Base-by-base conservation (phyloP, 2,888 invertebrate species). In the Crossocerus cetratus region DNA sequence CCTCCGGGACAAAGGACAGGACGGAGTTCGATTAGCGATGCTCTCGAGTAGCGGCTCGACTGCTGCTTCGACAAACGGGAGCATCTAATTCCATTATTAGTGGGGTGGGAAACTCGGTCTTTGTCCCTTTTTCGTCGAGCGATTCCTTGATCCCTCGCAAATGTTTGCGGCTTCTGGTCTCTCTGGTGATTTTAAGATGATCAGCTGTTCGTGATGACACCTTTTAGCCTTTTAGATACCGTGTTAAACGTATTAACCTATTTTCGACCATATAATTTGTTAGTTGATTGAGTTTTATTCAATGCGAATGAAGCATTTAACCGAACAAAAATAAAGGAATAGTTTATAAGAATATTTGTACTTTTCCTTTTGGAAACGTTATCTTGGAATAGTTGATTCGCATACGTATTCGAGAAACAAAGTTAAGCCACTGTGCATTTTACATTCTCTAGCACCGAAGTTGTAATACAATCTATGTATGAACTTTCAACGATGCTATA, bases 31-130 rank as follows among this genome's bases (percentile, higher is more conserved):
- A 49, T 49, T 49, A 49, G n/a, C 49, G 14, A 5, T 49, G 16
- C 49, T 16, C 49, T 16, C 49, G 14, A 5, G 4, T 49, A 4
- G n/a, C 16, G 16, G n/a, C 3, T n/a, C 49, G 14, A 16, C 16
- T 49, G 14, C 49, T n/a, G 49, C 49, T 13, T 49, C 49, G 2
- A 16, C 49, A 16, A 49, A 32, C 49, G 14, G 16, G 3, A 49
- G 16, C 16, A 49, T 49, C 49, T 49, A 49, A 49, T 49, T 49
- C 49, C 49, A 49, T 49, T 49, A 49, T 49, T 49, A 49, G 14
- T 16, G 14, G 14, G 4, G 49, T 14, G 14, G 49, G n/a, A 14
- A 49, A 49, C 8, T 49, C 8, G 16, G 49, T 14, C 49, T 49
- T 49, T 49, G 49, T 49, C 4, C 5, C 16, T 49, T 16, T 49